Evolutionary conservation across 2,113 vertebrate genomes (phyloP).

Genomic region (Apteryx mantelli): DNA sequence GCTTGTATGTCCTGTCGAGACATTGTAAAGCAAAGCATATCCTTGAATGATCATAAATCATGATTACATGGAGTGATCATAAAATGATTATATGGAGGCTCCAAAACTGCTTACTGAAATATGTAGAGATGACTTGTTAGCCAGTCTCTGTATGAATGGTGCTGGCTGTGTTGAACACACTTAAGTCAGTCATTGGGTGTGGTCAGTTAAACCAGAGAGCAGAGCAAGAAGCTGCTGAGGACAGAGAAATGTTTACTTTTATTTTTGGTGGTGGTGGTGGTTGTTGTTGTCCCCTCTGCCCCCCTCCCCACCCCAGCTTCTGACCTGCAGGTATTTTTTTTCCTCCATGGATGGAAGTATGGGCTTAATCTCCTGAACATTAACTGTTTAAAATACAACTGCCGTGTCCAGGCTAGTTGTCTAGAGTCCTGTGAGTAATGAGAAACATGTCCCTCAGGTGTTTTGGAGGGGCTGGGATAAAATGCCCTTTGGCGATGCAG

Average conservation of each 20-base stretch:
- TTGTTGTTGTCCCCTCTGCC: too few relatives aligned
- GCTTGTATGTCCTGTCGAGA: not conserved
- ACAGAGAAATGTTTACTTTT: not conserved
- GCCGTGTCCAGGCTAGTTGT: not conserved
- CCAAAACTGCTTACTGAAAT: not conserved
- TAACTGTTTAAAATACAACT: not conserved
- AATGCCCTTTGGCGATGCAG: not conserved
- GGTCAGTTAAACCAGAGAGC: not conserved
- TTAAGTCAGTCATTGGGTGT: not conserved
- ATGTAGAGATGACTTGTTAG: not conserved
- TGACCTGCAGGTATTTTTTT: not conserved
- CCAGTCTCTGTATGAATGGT: not conserved
- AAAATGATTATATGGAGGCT: not conserved
- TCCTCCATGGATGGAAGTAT: not conserved
- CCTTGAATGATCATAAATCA: not conserved
- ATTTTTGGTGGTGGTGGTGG: too few relatives aligned
- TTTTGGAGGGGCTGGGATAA: not conserved
- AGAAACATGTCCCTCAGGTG: not conserved
- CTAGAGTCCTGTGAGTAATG: not conserved
- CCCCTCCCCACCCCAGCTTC: not conserved
- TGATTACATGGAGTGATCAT: not conserved
- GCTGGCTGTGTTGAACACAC: not conserved
- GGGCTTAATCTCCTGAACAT: not conserved
- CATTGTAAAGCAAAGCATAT: not conserved
- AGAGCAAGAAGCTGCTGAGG: not conserved